Conservation (phyloP, 1,140 invertebrate species). For the Epicauta chinensis region DNA sequence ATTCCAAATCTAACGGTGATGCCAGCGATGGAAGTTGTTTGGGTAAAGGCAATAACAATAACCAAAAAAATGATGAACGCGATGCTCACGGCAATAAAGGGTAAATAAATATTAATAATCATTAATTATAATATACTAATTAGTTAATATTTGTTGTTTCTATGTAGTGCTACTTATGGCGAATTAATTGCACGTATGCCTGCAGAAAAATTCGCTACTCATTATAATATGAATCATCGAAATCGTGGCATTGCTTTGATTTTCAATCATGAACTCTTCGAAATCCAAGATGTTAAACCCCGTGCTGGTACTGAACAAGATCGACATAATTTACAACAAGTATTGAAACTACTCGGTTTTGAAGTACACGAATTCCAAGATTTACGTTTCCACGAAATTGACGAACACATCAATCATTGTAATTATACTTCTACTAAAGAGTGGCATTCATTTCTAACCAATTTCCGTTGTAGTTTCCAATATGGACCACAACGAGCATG, state of each 20-base stretch:
- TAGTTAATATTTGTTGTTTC: conserved; percentile 44
- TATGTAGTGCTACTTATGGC: conserved; percentile 17
- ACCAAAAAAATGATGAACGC: conserved; percentile 29
- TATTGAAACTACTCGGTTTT: conserved; percentile 50
- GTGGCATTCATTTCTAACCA: background rate
- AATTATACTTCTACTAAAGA: background rate
- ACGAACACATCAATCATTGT: conserved; percentile 17
- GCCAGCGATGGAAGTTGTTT: conserved; percentile 27
- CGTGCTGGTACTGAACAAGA: conserved; percentile 46
- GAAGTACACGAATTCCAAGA: conserved; percentile 51
- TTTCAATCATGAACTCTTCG: conserved; percentile 83
- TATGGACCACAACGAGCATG: conserved; percentile 54
- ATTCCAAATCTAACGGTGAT: conserved; percentile 6
- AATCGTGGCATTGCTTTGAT: conserved; percentile 78
- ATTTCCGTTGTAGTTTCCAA: conserved; percentile 46
- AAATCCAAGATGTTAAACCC: conserved; percentile 41
- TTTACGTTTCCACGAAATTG: conserved; percentile 45
- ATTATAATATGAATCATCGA: conserved; percentile 84
- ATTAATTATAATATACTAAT: conserved; percentile 28
- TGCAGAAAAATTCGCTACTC: conserved; percentile 58
- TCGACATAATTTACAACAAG: conserved; percentile 39
- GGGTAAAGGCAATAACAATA: conserved; percentile 20
- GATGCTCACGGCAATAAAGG: conserved; percentile 35
- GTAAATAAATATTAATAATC: conserved; percentile 18
- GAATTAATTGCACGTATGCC: conserved; percentile 51